These are phyloP conservation scores for Drosophila tsacasi DNA, from an alignment of 1,140 invertebrate species.

Conservation along the genomic window DNA sequence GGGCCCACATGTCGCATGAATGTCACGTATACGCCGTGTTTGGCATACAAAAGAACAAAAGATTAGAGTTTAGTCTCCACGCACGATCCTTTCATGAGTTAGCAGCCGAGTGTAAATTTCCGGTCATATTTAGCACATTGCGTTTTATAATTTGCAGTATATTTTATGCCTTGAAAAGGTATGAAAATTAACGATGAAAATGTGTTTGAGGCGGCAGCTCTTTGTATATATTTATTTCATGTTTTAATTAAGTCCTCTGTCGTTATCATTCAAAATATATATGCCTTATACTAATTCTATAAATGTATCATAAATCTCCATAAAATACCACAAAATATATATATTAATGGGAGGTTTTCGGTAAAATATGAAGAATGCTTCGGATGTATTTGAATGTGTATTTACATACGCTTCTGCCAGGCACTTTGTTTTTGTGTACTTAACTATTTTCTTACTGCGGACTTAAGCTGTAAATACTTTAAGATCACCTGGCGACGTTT, in stretches of 20 bases:
- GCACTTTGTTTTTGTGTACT: slow-evolving; percentile 20
- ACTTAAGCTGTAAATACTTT: slow-evolving; percentile 41
- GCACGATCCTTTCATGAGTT: slow-evolving; percentile 44
- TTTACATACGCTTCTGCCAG: slow-evolving; percentile 34
- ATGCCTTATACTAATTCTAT: no score
- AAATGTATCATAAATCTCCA: neutral
- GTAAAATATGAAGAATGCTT: neutral
- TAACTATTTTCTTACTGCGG: slow-evolving; percentile 26
- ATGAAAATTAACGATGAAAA: slow-evolving; percentile 40
- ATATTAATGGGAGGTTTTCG: neutral
- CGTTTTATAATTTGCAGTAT: slow-evolving; percentile 40
- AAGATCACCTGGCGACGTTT: slow-evolving; percentile 47
- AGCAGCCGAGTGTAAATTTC: slow-evolving; percentile 52
- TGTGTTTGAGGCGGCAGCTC: neutral
- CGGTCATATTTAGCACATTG: slow-evolving; percentile 36
- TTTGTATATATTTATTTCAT: slow-evolving; percentile 15
- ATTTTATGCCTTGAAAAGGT: slow-evolving; percentile 15
- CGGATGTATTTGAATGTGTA: neutral
- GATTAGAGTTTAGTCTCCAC: slow-evolving; percentile 2
- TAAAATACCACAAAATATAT: neutral
- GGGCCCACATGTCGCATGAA: slow-evolving; percentile 39
- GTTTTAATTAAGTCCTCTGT: no score
- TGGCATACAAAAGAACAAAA: slow-evolving; percentile 25
- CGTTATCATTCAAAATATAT: no score
- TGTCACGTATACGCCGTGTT: slow-evolving; percentile 60